Base-by-base conservation (phyloP, 2,113 vertebrate genomes). In the Theristicus caerulescens region DNA sequence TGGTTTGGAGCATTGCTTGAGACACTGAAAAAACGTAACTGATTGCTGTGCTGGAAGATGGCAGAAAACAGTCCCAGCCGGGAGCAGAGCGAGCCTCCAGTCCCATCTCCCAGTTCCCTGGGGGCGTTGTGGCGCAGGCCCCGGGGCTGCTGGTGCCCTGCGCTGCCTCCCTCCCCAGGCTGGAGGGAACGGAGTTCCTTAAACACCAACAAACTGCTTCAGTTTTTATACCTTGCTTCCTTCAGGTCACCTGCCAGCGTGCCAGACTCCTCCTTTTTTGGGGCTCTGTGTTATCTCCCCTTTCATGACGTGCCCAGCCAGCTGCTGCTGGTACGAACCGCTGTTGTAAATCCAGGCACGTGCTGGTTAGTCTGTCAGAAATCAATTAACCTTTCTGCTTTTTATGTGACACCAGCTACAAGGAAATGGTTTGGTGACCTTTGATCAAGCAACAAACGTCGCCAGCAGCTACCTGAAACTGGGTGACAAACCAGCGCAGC, bases 311-410 rank as follows among this genome's bases (percentile, higher is more conserved):
- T n/a, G 31, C 51, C 34, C 46, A 26, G 61, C 36, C 38, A 27
- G 31, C 51, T 34, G 32, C 6, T 0, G 8, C 77, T 7, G 27
- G 8, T 14, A 38, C 2, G 0, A 12, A 42, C 31, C 1, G 1
- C 34, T 26, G 61, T 3, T 44, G 29, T 47, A 49, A 70, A 69
- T 26, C 42, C 18, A 7, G 16, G 51, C 3, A 19, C 2, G 2
- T 47, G 38, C 54, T 18, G 36, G 22, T 24, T 16, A 6, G 21
- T 36, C 59, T 44, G 40, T 21, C 16, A 61, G 59, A 24, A 59
- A 70, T 11, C 44, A 13, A 0, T 0, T 11, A 13, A 14, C 5
- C 9, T 18, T 27, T 21, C 58, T 65, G 32, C n/a, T 69, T 44
- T 36, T 6, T 36, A 31, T 0, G 0, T 31, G 69, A 6, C 18